Percentiles rank a stretch among this genome's conserved stretches.
phyloP scores from a whole-genome alignment of 2,797 vertebrate species.

The Oryzias sinensis region DNA sequence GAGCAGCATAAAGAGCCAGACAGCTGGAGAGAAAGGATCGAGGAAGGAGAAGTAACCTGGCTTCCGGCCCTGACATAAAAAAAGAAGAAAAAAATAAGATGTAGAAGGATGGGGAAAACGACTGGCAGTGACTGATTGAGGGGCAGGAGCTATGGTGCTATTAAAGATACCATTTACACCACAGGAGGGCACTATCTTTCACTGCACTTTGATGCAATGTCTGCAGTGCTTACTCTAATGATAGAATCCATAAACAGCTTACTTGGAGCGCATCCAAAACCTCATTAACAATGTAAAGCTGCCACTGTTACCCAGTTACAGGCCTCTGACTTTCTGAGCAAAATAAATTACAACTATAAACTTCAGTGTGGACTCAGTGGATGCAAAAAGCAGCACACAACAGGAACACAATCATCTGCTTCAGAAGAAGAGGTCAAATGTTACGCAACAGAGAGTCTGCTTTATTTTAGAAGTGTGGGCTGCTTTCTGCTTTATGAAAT shows the following conservation, averaged over 20 bases:
- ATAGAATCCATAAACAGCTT: conserved; percentile 62
- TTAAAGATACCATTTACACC: conserved; percentile 45
- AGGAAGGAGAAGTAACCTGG: conserved; percentile 97
- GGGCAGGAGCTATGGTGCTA: conserved; percentile 24
- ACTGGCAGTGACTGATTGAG: conserved; percentile 70
- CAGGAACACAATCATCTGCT: conserved; percentile 27
- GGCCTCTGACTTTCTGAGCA: conserved; percentile 37
- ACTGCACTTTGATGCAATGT: conserved; percentile 27
- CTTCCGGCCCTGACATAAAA: conserved; percentile 86
- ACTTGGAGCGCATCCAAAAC: conserved; percentile 49
- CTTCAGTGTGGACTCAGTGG: conserved; percentile 36
- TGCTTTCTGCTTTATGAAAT: conserved; percentile 22
- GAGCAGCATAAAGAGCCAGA: conserved; percentile 93
- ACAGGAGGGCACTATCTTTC: conserved; percentile 69
- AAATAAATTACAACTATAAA: conserved; percentile 55
- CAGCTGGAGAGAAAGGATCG: conserved; percentile 90
- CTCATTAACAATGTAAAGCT: conserved; percentile 68
- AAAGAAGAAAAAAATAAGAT: conserved; percentile 66
- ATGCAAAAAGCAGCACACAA: conserved; percentile 21
- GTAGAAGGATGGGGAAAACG: conserved; percentile 18
- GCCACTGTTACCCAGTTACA: conserved; percentile 48
- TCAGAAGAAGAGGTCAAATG: conserved; percentile 27
- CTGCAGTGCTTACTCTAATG: conserved; percentile 62
- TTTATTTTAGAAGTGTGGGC: conserved; percentile 17
- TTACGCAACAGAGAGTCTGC: conserved; percentile 19